Evolutionary conservation across 2,113 vertebrate species (phyloP), one percentile per base, ranked within the genome.

Genomic region (Pseudorhombus dupliciocellatus): DNA sequence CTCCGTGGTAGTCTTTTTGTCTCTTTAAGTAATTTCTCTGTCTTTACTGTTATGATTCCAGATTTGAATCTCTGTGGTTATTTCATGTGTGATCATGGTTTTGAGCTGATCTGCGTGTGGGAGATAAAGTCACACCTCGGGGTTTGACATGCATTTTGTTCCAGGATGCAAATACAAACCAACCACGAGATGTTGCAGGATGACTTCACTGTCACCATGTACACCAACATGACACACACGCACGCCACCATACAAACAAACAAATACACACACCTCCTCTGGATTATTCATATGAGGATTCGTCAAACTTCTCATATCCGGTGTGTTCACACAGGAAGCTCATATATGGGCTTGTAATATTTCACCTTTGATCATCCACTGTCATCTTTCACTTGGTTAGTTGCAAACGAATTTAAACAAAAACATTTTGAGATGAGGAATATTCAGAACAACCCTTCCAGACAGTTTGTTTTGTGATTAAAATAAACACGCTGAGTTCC

Each of bases 281-380:
- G 4, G 31, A 63, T 84, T 75, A 75, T 75, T 86, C 84, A 80
- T 68, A 74, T 15, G 48, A 54, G 24, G 56, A 72, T 31, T 77
- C 50, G 40, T 58, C 3, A 2, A 37, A 48, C 31, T 69, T 51
- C 22, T 48, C 20, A 59, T 44, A 66, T 81, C 75, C 28, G 25
- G 34, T 65, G 67, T 22, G 2, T 20, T 56, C 37, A 55, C 34
- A 66, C 68, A 60, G 30, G 57, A 86, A 68, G 34, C 25, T 55
- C 26, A 26, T 10, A 50, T n/a, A 42, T 5, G 11, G 18, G 26
- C 12, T 11, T 37, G 34, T 37, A 37, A 37, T 37, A 12, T 37
- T 37, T 37, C 10, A 37, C 34, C 34, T 37, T 37, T 34, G 8
- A 5, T 34, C 31, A 34, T 10, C n/a, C n/a, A n/a, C n/a, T n/a